Evolutionary conservation across 2,797 vertebrate genomes (phyloP).

Genomic region (Notoglanidium macrostoma): DNA sequence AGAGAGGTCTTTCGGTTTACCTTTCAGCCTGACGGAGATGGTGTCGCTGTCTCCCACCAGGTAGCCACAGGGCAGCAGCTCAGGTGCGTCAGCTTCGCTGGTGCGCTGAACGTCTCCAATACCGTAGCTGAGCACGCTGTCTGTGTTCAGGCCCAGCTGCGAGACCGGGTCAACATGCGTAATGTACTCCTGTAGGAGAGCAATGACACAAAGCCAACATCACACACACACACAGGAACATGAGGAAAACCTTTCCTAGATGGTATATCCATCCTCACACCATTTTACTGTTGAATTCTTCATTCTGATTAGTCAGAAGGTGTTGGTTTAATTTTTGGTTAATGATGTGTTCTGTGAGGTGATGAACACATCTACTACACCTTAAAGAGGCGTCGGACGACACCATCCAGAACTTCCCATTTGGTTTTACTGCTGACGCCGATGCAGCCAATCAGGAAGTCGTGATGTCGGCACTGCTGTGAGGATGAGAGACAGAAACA

Average conservation of each 20-base stretch:
- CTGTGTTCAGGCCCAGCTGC: conserved; percentile 82
- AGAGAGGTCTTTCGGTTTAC: conserved; percentile 59
- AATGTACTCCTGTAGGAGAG: conserved; percentile 78
- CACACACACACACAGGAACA: neutral
- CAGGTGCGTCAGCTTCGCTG: conserved; percentile 72
- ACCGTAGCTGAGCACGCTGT: conserved; percentile 83
- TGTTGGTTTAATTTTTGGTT: neutral
- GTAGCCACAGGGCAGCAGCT: conserved; percentile 85
- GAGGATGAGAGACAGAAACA: conserved; percentile 1
- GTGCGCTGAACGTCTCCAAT: conserved; percentile 80
- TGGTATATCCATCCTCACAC: neutral
- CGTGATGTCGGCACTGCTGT: conserved; percentile 76
- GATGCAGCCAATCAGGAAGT: conserved; percentile 85
- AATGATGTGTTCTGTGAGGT: neutral
- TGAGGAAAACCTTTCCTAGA: neutral
- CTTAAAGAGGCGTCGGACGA: conserved; percentile 84
- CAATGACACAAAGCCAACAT: neutral
- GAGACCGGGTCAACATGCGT: conserved; percentile 80
- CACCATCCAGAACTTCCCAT: conserved; percentile 87
- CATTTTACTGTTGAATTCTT: neutral
- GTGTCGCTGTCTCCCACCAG: conserved; percentile 85
- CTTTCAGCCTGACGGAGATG: conserved; percentile 81
- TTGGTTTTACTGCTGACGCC: conserved; percentile 87
- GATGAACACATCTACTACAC: conserved; percentile 58
- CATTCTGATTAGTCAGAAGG: neutral